These are phyloP conservation scores for Sinocyclocheilus grahami DNA, from an alignment of 2,113 vertebrate genomes.

Conservation along the genomic window DNA sequence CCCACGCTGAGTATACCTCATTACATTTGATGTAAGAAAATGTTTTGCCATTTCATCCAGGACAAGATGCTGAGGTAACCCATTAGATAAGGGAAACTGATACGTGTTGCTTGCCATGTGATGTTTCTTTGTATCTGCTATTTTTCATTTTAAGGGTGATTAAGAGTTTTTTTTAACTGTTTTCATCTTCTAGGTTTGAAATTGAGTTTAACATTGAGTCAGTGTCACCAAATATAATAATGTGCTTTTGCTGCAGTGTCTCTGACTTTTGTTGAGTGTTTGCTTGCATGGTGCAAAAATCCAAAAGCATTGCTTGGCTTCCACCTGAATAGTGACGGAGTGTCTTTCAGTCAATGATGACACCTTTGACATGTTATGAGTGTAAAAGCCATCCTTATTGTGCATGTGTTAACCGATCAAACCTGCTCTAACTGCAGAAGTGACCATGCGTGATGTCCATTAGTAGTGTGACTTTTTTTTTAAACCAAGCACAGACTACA, in stretches of 20 bases:
- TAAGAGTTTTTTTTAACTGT: neutral
- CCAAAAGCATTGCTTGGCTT: neutral
- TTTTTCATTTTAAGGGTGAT: neutral
- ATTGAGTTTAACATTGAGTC: neutral
- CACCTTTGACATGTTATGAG: neutral
- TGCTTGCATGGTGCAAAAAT: neutral
- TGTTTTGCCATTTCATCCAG: neutral
- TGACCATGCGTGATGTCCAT: neutral
- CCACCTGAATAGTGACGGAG: neutral
- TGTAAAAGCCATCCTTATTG: neutral
- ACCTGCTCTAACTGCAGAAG: neutral
- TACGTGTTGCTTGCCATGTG: neutral
- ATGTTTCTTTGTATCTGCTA: neutral
- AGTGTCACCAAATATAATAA: neutral
- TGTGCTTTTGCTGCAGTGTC: neutral
- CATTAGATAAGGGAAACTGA: neutral
- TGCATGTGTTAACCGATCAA: neutral
- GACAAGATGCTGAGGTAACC: neutral
- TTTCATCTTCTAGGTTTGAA: neutral
- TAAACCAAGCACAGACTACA: neutral
- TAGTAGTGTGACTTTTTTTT: neutral
- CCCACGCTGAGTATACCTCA: neutral
- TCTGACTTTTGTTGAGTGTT: neutral
- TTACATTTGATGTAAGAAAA: constrained; percentile 14
- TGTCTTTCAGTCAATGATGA: neutral